Percentiles rank a stretch among this genome's conserved stretches.
phyloP scores from a whole-genome alignment of 2,113 vertebrate species.

The Halichoeres trimaculatus region DNA sequence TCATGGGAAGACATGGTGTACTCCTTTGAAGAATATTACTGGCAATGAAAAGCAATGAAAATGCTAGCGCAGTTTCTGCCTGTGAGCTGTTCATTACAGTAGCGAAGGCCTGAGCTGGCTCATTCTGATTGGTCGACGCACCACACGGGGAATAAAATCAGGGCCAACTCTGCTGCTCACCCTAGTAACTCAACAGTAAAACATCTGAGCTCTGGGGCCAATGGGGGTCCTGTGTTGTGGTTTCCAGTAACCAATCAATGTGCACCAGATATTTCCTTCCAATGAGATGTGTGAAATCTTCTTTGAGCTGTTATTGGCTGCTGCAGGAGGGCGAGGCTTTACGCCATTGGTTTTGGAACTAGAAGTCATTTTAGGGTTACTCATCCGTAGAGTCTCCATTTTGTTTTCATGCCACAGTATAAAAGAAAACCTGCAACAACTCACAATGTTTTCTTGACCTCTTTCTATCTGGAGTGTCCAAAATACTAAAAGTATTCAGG shows the following conservation, averaged over 20 bases:
- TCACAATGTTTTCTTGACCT: too few relatives aligned
- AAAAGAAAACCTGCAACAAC: too few relatives aligned
- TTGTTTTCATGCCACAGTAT: slow-evolving; percentile 44
- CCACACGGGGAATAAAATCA: slow-evolving; percentile 13
- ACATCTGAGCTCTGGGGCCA: slow-evolving; percentile 43
- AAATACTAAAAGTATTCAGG: too few relatives aligned
- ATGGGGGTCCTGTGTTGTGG: slow-evolving; percentile 36
- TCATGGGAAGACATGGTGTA: too few relatives aligned
- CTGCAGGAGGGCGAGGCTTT: not conserved
- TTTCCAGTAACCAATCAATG: slow-evolving; percentile 62
- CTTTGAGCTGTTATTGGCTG: slow-evolving; percentile 54
- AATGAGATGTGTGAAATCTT: slow-evolving; percentile 20
- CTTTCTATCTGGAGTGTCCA: too few relatives aligned
- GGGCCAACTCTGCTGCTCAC: slow-evolving; percentile 55
- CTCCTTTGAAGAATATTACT: not conserved
- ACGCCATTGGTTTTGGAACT: slow-evolving; percentile 55
- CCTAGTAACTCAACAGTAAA: slow-evolving; percentile 70
- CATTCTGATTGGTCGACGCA: slow-evolving; percentile 48
- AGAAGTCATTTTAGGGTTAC: slow-evolving; percentile 74
- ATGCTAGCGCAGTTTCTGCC: slow-evolving; percentile 15
- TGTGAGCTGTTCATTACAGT: slow-evolving; percentile 7
- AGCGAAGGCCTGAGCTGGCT: slow-evolving; percentile 3
- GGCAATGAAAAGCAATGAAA: slow-evolving; percentile 17
- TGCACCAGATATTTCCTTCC: fast-evolving
- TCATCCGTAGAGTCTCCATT: slow-evolving; percentile 61